These are phyloP conservation scores for Achatina immaculata DNA, from an alignment of 1,140 invertebrate species.

Conservation along the genomic window DNA sequence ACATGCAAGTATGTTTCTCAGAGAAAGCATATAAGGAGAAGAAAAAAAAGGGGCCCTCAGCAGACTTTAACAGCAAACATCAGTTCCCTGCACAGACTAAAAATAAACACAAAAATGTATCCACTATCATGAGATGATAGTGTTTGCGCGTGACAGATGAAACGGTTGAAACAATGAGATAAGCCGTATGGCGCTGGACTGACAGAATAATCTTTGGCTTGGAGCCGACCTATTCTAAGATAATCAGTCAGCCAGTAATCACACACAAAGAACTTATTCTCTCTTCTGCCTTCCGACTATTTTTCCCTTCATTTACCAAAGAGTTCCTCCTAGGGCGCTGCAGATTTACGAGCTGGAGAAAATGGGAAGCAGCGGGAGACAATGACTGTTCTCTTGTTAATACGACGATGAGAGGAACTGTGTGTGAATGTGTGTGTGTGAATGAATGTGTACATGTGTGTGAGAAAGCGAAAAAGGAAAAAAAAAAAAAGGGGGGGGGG, in stretches of 20 bases:
- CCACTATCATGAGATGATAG: no score
- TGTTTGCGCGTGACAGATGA: not conserved
- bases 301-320: not conserved
- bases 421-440: no score
- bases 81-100: no score
- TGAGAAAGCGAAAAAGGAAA: no score
- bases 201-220: constrained; percentile 2
- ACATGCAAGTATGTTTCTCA: no score
- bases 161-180: not conserved
- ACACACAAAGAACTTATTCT: not conserved
- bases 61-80: no score
- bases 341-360: not conserved
- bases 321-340: not conserved
- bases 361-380: constrained; percentile 1
- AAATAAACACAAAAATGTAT: no score
- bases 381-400: not conserved
- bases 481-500: no score
- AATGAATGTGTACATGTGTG: no score
- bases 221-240: not conserved
- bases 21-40: no score
- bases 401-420: not conserved
- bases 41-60: no score
- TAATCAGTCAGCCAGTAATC: not conserved
- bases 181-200: not conserved
- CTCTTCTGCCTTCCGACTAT: not conserved